These are phyloP conservation scores for Astyanax mexicanus DNA, from an alignment of 2,797 vertebrate genomes.

Conservation along the genomic window DNA sequence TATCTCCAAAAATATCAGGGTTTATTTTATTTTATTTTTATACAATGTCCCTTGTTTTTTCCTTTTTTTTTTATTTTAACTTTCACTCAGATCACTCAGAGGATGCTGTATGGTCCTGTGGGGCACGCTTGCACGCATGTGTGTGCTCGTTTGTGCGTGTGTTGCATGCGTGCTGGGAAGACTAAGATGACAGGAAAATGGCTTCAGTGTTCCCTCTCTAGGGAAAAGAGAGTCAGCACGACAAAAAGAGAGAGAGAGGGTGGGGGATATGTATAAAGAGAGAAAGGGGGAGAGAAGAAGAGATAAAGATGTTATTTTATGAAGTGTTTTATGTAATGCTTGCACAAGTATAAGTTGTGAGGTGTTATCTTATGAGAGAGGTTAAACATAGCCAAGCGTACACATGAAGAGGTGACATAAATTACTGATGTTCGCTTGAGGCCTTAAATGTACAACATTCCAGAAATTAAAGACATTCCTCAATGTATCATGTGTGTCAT, in stretches of 20 bases:
- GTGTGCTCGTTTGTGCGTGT: slow-evolving; percentile 25
- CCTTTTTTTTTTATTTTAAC: not conserved
- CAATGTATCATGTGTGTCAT: too few species aligned
- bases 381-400: too few species aligned
- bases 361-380: too few species aligned
- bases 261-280: too few species aligned
- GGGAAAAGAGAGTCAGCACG: slow-evolving; percentile 37
- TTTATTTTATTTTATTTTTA: too few species aligned
- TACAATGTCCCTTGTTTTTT: not conserved
- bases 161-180: slow-evolving; percentile 7
- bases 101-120: slow-evolving; percentile 12
- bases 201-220: slow-evolving; percentile 37
- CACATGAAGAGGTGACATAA: too few species aligned
- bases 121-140: not conserved
- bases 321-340: too few species aligned
- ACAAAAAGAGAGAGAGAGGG: not conserved
- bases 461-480: too few species aligned
- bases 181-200: slow-evolving; percentile 1
- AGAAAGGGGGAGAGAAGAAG: slow-evolving; percentile 10
- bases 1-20: not conserved
- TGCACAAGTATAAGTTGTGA: too few species aligned
- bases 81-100: not conserved
- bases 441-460: too few species aligned
- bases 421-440: too few species aligned
- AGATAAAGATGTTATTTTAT: slow-evolving; percentile 54